Conservation (phyloP, 2,888 invertebrate genomes). For the Linnaemya tessellans region DNA sequence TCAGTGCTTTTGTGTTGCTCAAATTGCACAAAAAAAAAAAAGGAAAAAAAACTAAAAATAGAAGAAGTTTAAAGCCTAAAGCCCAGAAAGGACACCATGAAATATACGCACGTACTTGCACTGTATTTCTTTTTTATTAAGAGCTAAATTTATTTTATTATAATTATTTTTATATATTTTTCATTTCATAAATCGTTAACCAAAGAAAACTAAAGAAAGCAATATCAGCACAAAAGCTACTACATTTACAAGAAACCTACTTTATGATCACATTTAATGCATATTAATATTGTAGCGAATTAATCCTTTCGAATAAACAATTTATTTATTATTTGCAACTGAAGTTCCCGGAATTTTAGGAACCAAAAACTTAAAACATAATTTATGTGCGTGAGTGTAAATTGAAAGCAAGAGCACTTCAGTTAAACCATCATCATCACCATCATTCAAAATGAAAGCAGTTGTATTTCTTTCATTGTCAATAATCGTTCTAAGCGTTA, state of each 20-base stretch:
- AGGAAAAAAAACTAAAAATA: not conserved
- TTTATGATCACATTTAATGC: conserved; percentile 16
- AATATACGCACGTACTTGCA: conserved; percentile 22
- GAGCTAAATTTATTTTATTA: conserved; percentile 42
- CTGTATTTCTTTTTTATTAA: too few species aligned
- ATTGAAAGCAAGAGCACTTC: not conserved
- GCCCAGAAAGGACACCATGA: conserved; percentile 12
- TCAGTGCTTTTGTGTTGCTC: conserved; percentile 28
- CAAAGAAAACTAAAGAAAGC: conserved; percentile 4
- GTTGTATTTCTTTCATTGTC: conserved; percentile 81
- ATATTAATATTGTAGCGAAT: not conserved
- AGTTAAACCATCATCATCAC: conserved; percentile 2
- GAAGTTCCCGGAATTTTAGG: conserved; percentile 38
- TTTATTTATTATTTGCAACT: too few species aligned
- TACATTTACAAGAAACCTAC: conserved; percentile 7
- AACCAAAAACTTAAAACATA: not conserved
- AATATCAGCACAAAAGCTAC: not conserved
- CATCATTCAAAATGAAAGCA: conserved; percentile 78
- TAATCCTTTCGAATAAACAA: not conserved
- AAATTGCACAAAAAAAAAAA: not conserved
- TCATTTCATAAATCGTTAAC: too few species aligned
- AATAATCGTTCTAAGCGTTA: conserved; percentile 81
- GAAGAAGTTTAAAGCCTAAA: not conserved
- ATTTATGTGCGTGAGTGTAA: not conserved
- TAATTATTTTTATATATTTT: not conserved